Base-by-base conservation (phyloP, 2,888 invertebrate genomes). In the Drosophila fulvimacula region DNA sequence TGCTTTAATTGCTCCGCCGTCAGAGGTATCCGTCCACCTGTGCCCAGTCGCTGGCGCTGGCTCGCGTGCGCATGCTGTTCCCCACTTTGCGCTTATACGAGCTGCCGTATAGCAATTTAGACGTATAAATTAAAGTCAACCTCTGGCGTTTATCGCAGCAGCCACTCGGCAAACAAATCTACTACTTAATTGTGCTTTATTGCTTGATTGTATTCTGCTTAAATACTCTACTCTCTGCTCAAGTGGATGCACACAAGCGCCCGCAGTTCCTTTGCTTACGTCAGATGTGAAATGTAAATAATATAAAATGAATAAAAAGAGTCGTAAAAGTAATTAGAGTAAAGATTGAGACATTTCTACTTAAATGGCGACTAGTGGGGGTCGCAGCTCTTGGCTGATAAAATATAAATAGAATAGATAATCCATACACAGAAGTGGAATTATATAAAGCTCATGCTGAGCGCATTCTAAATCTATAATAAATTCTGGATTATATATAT, bases 91-190 rank as follows among this genome's bases (percentile, higher is more conserved):
- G 36, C 24, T 69, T 69, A 60, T 65, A 62, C 39, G 61, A 17
- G 52, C 24, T n/a, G 48, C 27, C 58, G 51, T 64, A 53, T 32
- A 41, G 55, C 38, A 64, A 67, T 67, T 60, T 39, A 73, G 62
- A 62, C 70, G 42, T 41, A 41, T 48, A 58, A 32, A 51, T 19
- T 51, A 51, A 53, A 73, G 57, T 77, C 56, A 49, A 46, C 41
- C 36, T 42, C 19, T 32, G n/a, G 62, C 61, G 57, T 64, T 59
- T 77, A 69, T 59, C 73, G 53, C 49, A 32, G 53, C 63, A 60
- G 44, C 24, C 27, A 48, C 36, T 57, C 21, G 27, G 52, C 61
- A 68, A 61, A 73, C 60, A 38, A 7, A 66, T 34, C 36, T 15
- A 27, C 34, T 46, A 39, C 51, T 56, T 70, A 51, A 62, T 52